A percentile compares a stretch with the other conserved stretches of the same genome.
These are phyloP conservation scores for Marronus borbonicus DNA, from an alignment of 2,888 invertebrate genomes.

Conservation along the genomic window DNA sequence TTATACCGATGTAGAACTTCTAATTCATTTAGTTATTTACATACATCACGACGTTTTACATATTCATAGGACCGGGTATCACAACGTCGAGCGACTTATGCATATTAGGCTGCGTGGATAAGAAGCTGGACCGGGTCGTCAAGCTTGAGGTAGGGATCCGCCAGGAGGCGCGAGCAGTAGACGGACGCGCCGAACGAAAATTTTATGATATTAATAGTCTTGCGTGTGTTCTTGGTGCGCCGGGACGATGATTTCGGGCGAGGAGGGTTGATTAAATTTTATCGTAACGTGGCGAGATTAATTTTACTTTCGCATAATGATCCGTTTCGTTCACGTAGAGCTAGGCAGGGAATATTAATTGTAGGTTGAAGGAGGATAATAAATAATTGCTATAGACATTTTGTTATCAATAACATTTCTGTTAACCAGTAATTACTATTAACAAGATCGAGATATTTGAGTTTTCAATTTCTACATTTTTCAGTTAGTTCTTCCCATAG, in stretches of 20 bases:
- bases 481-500: too few relatives aligned
- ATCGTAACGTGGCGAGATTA: background rate
- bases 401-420: too few relatives aligned
- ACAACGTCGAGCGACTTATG: background rate
- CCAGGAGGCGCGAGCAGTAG: background rate
- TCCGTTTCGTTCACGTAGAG: background rate
- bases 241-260: background rate
- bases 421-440: too few relatives aligned
- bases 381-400: too few relatives aligned
- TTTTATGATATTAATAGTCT: background rate
- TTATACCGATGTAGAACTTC: background rate
- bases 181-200: background rate
- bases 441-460: too few relatives aligned
- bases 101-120: background rate
- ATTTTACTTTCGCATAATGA: background rate
- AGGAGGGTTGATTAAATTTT: background rate
- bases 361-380: too few relatives aligned
- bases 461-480: too few relatives aligned
- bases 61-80: background rate
- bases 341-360: too few relatives aligned
- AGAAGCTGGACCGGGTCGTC: background rate
- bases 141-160: background rate
- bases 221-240: background rate
- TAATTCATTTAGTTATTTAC: conserved; percentile 10
- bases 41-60: background rate